Base-by-base conservation (phyloP, 2,113 vertebrate species). In the Corythoichthys haematopterus region DNA sequence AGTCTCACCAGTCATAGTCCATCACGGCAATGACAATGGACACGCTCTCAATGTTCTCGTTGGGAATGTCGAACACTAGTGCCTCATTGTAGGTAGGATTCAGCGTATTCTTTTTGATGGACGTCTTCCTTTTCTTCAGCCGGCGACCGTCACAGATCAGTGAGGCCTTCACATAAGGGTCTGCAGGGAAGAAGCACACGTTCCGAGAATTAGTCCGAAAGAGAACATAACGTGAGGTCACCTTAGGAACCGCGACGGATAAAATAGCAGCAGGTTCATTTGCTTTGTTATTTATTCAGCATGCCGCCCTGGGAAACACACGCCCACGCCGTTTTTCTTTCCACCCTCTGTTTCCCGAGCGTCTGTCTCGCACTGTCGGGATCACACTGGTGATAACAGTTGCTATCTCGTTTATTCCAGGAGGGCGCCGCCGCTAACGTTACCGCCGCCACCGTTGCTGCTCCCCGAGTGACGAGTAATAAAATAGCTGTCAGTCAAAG, bases 31-130 rank as follows among this genome's bases (percentile, higher is more conserved):
- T 92, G 82, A 95, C 87, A 78, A 97, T 90, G 72, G 91, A 93
- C 59, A 97, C 93, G 0, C 87, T 93, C 75, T 97, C 94, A 61
- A 96, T 94, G 66, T 94, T 96, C 84, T 95, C 94, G 0, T 94
- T 94, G 51, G 95, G 94, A 74, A 97, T 94, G 82, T 97, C 95
- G 66, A 96, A 97, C 73, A 96, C 94, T 51, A 95, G 92, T 0
- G 95, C 95, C 84, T 96, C 95, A 6, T 96, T 96, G 88, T 96
- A 97, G 2, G 93, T 93, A 66, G 95, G 95, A 84, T 97, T 97
- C 81, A 97, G 90, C 0, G 95, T 97, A 86, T 96, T 96, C 89
- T 96, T 97, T 87, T 97, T 97, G 80, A 96, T 97, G 74, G 95
- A 96, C 0, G 94, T 96, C 90, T 97, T 97, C 81, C 94, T 91